phyloP scores from a whole-genome alignment of 1,140 invertebrate species.

The Anoplophora glabripennis region DNA sequence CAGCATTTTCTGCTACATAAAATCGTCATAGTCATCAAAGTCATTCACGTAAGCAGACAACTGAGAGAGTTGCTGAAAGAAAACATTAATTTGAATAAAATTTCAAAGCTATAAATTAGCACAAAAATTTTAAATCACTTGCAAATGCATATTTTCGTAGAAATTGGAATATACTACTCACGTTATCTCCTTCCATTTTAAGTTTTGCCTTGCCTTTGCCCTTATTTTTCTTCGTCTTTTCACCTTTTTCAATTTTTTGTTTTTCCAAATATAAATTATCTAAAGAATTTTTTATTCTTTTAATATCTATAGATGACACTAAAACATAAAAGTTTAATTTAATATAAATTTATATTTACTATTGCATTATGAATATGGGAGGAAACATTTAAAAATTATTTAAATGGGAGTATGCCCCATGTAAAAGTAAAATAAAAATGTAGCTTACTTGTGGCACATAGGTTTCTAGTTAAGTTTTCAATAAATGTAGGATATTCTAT shows the following conservation, averaged over 20 bases:
- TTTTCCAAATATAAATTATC: slow-evolving; percentile 81
- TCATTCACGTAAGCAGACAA: slow-evolving; percentile 57
- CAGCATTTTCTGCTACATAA: slow-evolving; percentile 57
- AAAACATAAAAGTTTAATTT: slow-evolving; percentile 35
- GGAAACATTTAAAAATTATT: no score
- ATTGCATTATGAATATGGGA: no score
- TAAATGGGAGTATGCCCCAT: no score
- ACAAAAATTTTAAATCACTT: slow-evolving; percentile 11
- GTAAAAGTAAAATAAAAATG: slow-evolving; percentile 16
- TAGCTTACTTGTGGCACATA: slow-evolving; percentile 70
- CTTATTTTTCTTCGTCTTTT: slow-evolving; percentile 69
- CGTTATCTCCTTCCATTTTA: slow-evolving; percentile 69
- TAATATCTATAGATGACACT: slow-evolving; percentile 72
- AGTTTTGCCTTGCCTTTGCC: slow-evolving; percentile 74
- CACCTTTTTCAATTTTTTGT: slow-evolving; percentile 72
- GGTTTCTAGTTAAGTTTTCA: slow-evolving; percentile 74
- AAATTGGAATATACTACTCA: slow-evolving; percentile 48
- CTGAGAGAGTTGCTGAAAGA: slow-evolving; percentile 56
- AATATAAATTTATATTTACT: slow-evolving; percentile 27
- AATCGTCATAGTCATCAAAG: slow-evolving; percentile 62
- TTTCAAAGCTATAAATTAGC: slow-evolving; percentile 12
- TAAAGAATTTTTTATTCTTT: slow-evolving; percentile 76
- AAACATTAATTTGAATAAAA: slow-evolving; percentile 22
- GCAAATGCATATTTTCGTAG: no score
- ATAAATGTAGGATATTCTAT: slow-evolving; percentile 72